phyloP scores from a whole-genome alignment of 2,888 invertebrate genomes.

The Automeris io region DNA sequence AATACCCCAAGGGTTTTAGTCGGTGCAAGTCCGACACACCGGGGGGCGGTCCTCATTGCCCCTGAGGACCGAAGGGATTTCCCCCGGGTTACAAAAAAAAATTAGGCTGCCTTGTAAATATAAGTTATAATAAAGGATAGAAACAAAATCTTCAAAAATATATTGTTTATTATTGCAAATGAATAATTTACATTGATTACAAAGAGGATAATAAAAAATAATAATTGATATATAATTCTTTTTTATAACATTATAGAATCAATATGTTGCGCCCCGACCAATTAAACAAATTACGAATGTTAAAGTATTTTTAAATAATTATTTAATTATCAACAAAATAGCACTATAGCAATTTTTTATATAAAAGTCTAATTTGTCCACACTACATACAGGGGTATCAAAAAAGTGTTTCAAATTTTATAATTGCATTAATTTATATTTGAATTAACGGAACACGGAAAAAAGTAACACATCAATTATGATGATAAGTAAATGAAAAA shows the following conservation, averaged over 20 bases:
- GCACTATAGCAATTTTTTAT: background rate
- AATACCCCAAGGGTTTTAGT: no score
- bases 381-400: background rate
- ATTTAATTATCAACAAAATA: conserved; percentile 6
- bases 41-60: no score
- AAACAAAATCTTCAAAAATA: conserved; percentile 21
- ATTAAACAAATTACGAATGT: background rate
- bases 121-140: no score
- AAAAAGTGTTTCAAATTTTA: background rate
- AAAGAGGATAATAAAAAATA: conserved; percentile 4
- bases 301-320: background rate
- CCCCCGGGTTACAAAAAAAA: no score
- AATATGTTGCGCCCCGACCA: background rate
- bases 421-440: no score
- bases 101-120: no score
- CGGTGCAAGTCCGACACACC: no score
- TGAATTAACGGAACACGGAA: no score
- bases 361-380: no score
- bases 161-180: conserved; percentile 18
- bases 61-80: no score
- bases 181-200: conserved; percentile 7
- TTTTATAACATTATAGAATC: background rate
- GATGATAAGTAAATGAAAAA: no score
- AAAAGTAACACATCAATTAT: no score
- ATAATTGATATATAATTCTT: conserved; percentile 6